Conservation (phyloP, 2,888 invertebrate genomes). For the Lasioglossum calceatum region DNA sequence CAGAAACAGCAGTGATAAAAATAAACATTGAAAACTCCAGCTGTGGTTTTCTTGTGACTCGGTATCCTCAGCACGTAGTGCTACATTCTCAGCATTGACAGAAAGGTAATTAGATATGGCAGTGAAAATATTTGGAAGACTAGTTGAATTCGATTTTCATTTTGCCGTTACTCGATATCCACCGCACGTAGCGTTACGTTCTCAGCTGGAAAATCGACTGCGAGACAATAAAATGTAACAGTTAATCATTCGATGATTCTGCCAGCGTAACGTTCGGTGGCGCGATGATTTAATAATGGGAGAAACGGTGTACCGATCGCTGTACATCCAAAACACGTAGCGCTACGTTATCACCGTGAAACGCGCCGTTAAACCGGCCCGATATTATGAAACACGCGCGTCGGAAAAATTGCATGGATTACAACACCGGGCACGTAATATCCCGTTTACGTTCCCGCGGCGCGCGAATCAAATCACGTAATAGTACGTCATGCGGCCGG, state of each 20-base stretch:
- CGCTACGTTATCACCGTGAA: background rate
- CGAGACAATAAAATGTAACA: no score
- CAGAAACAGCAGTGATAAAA: background rate
- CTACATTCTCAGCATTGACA: background rate
- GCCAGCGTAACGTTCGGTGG: background rate
- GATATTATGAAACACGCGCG: background rate
- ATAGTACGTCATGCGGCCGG: background rate
- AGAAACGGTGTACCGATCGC: background rate
- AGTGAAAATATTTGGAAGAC: no score
- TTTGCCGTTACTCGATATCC: no score
- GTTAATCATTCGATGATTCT: no score
- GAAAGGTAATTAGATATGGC: background rate
- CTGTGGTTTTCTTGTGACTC: background rate
- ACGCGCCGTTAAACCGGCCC: background rate
- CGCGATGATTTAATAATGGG: background rate
- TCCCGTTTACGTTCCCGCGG: background rate
- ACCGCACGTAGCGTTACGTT: background rate
- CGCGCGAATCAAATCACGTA: background rate
- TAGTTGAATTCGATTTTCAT: no score
- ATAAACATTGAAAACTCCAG: background rate
- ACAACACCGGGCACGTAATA: background rate
- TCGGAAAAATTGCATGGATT: constrained; percentile 9
- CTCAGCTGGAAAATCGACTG: background rate
- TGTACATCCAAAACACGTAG: background rate
- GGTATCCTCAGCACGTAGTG: background rate